Base-by-base conservation (phyloP, 2,888 invertebrate genomes). In the Lycia hirtaria region DNA sequence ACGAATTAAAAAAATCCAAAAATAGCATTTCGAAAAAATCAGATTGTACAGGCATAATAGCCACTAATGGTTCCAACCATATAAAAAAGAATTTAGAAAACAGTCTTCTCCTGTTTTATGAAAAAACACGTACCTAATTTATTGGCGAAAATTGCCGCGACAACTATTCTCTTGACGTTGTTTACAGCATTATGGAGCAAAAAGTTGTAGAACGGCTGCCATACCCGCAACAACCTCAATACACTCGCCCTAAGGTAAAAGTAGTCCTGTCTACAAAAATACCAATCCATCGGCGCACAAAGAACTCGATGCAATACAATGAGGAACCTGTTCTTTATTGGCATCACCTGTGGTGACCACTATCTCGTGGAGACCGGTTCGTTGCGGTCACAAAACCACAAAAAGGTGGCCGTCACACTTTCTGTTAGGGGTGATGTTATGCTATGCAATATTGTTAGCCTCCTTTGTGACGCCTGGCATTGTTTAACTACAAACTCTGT, bases 311-410 rank as follows among this genome's bases (percentile, higher is more conserved):
- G 85, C 77, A 81, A 82, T 81, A 78, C 75, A 63, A 63, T 65
- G 72, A 74, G 65, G 70, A 78, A 87, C 88, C 87, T 78, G 88
- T 87, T 86, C 73, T 70, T 68, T 75, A 71, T 71, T 75, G 74
- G 78, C 78, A 81, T 82, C 87, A 88, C 87, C 87, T 88, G 88
- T 83, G 73, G 47, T 37, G 54, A 48, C 60, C 56, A 77, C 78
- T 78, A 77, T 80, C 75, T 75, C 76, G 76, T 72, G 68, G 66
- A 64, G 78, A 88, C 87, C 85, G 83, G 87, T 86, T 80, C 67
- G 66, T 63, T 75, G 82, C 75, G 82, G 81, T 82, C 83, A 81
- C 78, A 69, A 81, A 78, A 80, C 83, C 79, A 82, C 81, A 75
- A 73, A 78, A 77, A 78, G 76, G 73, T 77, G 71, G 64, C 67